Base-by-base conservation (phyloP, 2,797 vertebrate species). In the Pseudomugil tenellus region DNA sequence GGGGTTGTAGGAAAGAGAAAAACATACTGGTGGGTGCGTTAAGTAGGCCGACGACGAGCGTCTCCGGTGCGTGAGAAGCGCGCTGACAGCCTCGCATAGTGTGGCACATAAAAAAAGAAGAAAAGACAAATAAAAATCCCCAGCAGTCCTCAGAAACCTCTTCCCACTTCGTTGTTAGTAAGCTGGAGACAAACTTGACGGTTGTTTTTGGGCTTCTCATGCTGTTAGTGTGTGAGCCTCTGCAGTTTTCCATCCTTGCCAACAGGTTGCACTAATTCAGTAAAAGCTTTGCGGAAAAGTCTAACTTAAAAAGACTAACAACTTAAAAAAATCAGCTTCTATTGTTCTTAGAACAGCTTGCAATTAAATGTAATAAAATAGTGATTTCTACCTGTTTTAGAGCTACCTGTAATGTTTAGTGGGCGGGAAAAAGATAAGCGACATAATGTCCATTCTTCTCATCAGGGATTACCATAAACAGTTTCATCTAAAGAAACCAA, bases 231-330 rank as follows among this genome's bases (percentile, higher is more conserved):
- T 84, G 76, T 29, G 73, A 58, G 19, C 68, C 9, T 37, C 46
- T 89, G 92, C 84, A 93, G 54, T 93, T 80, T 76, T 83, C 21
- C 8, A 4, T 46, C 6, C 49, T 54, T 74, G 67, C 91, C 92
- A 93, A 94, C 91, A 95, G 93, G 93, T 92, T 90, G 91, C 91
- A 91, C 87, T 91, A 83, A 87, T 68, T 75, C 65, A 48, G 37
- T 19, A 13, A n/a, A 3, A 17, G 43, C 13, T 31, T 11, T 35
- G 28, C 52, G 8, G 67, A 14, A 72, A 80, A 81, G 74, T 77
- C 60, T 51, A 65, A 59, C n/a, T 19, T 4, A 2, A 10, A 19
- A 34, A 53, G 74, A 41, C 49, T 9, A 41, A 55, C 41, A 78
- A 83, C 77, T 9, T 13, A 25, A 88, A 85, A 63, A 84, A 63